These are phyloP conservation scores for Euura lappo DNA, from an alignment of 1,140 invertebrate species.

Conservation along the genomic window DNA sequence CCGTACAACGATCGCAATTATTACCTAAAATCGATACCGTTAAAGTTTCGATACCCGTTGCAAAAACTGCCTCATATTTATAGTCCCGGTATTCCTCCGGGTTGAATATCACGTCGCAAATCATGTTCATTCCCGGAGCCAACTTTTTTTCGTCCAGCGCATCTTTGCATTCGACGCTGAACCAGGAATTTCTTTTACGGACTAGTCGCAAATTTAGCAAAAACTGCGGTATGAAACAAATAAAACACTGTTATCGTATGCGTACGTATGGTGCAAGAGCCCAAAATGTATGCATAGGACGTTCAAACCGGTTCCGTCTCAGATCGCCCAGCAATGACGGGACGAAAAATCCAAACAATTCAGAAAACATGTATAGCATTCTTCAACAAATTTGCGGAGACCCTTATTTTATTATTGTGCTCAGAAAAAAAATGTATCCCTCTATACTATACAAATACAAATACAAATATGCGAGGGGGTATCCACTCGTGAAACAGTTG, in stretches of 20 bases:
- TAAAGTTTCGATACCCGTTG: conserved; percentile 41
- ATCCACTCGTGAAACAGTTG: too few species aligned
- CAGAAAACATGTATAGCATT: too few species aligned
- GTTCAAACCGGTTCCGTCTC: too few species aligned
- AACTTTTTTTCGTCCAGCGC: conserved; percentile 38
- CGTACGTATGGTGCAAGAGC: too few species aligned
- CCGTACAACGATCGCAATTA: not conserved
- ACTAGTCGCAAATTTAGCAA: conserved; percentile 38
- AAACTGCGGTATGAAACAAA: conserved; percentile 33
- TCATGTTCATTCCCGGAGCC: conserved; percentile 51
- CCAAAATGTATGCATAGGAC: too few species aligned
- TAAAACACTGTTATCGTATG: not conserved
- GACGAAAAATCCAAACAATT: too few species aligned
- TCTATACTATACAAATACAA: too few species aligned
- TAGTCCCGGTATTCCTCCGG: conserved; percentile 49
- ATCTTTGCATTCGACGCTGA: conserved; percentile 43
- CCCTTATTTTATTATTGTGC: too few species aligned
- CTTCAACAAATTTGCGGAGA: too few species aligned
- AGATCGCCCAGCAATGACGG: too few species aligned
- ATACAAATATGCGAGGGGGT: too few species aligned
- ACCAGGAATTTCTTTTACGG: conserved; percentile 39
- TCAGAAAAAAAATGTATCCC: too few species aligned
- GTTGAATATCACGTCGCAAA: conserved; percentile 47
- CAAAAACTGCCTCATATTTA: conserved; percentile 41
- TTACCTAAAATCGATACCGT: conserved; percentile 47